Base-by-base conservation (phyloP, 2,113 vertebrate species). In the Lepisosteus osseus region DNA sequence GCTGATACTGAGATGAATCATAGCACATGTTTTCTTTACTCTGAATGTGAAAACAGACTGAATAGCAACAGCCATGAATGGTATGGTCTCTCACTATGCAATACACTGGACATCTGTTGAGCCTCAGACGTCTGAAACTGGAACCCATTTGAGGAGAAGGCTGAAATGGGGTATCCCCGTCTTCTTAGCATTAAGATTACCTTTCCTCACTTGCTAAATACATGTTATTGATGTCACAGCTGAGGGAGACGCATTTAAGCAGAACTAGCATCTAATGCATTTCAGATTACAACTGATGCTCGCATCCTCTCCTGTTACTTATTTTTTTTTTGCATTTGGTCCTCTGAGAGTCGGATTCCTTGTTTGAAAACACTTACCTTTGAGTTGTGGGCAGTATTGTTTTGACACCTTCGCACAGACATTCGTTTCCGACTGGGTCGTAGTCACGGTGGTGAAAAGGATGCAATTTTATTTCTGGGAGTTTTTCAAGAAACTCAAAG, bases 211-310 rank as follows among this genome's bases (percentile, higher is more conserved):
- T 43, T 71, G 72, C 61, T 57, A 71, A 74, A 75, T 61, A 15
- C 65, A 54, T 67, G 59, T 72, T 75, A 62, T 56, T 74, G 63
- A 63, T 54, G 54, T 65, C 42, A 74, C 1, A 45, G 80, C 79
- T 70, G 42, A 71, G 77, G 66, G 4, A 82, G 73, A 86, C 83
- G 80, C 71, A 86, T 86, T 78, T 79, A 76, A 80, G 77, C 69
- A 72, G 65, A 74, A 47, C 74, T 72, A 75, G 8, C 43, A 54
- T 72, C 72, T 79, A 79, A 83, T 80, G 78, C 75, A 79, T 79
- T 76, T 77, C 70, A 79, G 77, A 78, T 78, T 73, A 68, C 55
- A 81, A 83, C 79, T 83, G 69, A 69, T 77, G 74, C 76, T 79
- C 72, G 70, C 80, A 73, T 80, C 76, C 61, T 51, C 73, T 78